Percentiles rank a stretch among this genome's conserved stretches.
These are phyloP conservation scores for Phoenicopterus ruber DNA, from an alignment of 2,113 vertebrate species.

Conservation along the genomic window DNA sequence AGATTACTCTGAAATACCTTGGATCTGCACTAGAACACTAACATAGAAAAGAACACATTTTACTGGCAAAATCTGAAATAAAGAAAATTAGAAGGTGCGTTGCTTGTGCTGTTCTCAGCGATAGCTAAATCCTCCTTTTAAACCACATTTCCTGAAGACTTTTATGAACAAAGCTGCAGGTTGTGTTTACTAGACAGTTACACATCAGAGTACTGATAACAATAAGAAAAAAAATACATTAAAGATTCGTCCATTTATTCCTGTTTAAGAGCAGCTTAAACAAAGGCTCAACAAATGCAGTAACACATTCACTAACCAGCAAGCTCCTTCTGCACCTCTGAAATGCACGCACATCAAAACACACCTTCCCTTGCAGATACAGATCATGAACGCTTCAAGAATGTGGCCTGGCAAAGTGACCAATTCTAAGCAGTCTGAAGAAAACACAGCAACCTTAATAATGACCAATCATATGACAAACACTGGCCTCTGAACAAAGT, in stretches of 20 bases:
- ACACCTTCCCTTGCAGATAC: background rate
- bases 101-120: background rate
- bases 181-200: background rate
- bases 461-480: background rate
- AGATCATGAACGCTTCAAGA: background rate
- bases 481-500: background rate
- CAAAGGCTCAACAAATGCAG: background rate
- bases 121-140: background rate
- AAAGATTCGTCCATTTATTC: background rate
- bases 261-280: background rate
- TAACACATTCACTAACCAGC: background rate
- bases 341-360: background rate
- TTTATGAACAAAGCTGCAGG: background rate
- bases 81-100: background rate
- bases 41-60: background rate
- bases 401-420: background rate
- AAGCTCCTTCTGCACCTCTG: background rate
- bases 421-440: background rate
- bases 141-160: background rate
- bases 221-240: background rate
- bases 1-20: background rate
- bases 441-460: background rate
- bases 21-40: background rate
- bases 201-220: background rate
- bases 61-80: background rate